A percentile compares a stretch with the other conserved stretches of the same genome.
Evolutionary conservation across 2,888 invertebrate species (phyloP).

Genomic region (Clunio marinus): DNA sequence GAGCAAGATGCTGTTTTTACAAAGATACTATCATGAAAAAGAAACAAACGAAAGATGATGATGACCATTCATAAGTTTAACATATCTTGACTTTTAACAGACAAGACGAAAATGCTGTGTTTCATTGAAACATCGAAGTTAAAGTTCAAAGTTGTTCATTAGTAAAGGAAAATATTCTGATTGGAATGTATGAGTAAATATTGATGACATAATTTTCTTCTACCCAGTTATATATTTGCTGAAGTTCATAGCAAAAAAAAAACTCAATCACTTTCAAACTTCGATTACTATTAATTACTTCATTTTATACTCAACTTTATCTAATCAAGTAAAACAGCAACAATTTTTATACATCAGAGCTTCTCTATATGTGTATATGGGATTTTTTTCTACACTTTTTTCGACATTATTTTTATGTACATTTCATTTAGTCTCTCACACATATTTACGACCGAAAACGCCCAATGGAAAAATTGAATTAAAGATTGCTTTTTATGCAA

Average conservation of each 20-base stretch:
- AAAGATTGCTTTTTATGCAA: constrained; percentile 32
- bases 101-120: too few relatives aligned
- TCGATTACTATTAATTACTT: constrained; percentile 33
- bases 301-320: constrained; percentile 32
- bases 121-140: background rate
- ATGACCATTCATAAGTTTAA: background rate
- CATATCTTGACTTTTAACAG: too few relatives aligned
- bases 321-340: constrained; percentile 34
- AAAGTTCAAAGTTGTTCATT: constrained; percentile 11
- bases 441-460: constrained; percentile 36
- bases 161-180: background rate
- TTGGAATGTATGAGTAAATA: background rate
- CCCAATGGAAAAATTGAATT: constrained; percentile 33
- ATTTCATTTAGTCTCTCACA: constrained; percentile 29
- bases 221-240: background rate
- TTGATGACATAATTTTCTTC: constrained; percentile 34
- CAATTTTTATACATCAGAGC: background rate
- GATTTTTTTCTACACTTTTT: constrained; percentile 27
- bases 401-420: constrained; percentile 31
- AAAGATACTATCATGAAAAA: background rate
- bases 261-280: background rate
- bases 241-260: background rate
- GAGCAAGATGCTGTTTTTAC: constrained; percentile 14
- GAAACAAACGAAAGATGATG: background rate
- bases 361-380: constrained; percentile 14